Percentiles rank a stretch among this genome's conserved stretches.
These are phyloP conservation scores for Macroglossus sobrinus DNA, from an alignment of 2,113 vertebrate genomes.

Conservation along the genomic window DNA sequence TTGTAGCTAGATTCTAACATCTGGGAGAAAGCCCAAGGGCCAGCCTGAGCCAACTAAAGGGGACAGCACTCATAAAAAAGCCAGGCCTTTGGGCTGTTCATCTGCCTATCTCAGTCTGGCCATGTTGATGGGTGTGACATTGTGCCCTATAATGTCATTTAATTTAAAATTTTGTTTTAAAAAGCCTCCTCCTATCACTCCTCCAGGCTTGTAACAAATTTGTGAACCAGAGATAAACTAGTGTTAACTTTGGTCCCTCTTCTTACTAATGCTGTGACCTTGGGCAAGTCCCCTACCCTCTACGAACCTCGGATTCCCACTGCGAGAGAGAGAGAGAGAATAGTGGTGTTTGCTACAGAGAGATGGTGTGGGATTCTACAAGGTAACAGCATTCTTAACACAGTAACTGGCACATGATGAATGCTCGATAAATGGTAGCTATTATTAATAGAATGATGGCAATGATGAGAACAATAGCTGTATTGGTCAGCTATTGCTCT, in stretches of 20 bases:
- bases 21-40: background rate
- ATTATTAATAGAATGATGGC: too few species aligned
- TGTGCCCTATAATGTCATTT: background rate
- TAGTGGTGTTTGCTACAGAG: background rate
- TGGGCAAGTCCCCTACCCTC: background rate
- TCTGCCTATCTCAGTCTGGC: background rate
- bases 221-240: too few species aligned
- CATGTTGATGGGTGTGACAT: background rate
- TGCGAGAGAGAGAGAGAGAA: background rate
- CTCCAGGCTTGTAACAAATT: background rate
- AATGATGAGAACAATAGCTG: background rate
- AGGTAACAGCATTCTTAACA: fast-evolving
- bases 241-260: background rate
- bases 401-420: background rate
- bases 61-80: background rate
- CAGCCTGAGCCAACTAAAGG: fast-evolving
- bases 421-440: background rate
- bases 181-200: background rate
- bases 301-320: background rate
- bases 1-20: background rate
- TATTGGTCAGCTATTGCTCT: background rate
- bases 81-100: fast-evolving
- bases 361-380: fast-evolving
- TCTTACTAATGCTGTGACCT: background rate
- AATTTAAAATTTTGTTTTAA: background rate